Percentiles rank a stretch among this genome's conserved stretches.
Evolutionary conservation across 2,113 vertebrate genomes (phyloP).

Genomic region (Paramormyrops kingsleyae): DNA sequence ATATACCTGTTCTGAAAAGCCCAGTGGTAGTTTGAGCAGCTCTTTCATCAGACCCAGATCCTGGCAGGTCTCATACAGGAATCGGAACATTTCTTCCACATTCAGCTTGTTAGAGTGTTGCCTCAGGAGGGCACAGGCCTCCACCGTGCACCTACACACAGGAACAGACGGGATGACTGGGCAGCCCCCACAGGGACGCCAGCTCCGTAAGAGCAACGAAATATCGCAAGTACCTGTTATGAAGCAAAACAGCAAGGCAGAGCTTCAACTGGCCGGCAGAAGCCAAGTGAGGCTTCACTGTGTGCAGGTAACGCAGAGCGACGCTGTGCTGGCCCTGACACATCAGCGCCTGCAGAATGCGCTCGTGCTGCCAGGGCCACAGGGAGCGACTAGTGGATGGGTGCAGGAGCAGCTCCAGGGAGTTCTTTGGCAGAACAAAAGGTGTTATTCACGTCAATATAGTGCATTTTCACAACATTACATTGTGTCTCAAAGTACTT

Average conservation of each 20-base stretch:
- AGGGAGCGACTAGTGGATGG: conserved; percentile 72
- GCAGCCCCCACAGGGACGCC: background rate
- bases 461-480: background rate
- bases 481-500: background rate
- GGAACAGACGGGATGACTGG: background rate
- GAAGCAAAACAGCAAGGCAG: conserved; percentile 78
- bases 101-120: conserved; percentile 70
- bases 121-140: conserved; percentile 78
- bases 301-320: conserved; percentile 80
- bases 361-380: conserved; percentile 78
- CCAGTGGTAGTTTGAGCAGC: conserved; percentile 81
- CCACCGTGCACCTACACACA: conserved; percentile 68
- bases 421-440: conserved; percentile 59
- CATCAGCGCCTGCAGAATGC: conserved; percentile 81
- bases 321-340: conserved; percentile 73
- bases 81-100: conserved; percentile 68
- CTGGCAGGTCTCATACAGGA: conserved; percentile 79
- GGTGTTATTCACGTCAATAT: background rate
- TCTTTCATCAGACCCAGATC: conserved; percentile 84
- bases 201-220: background rate
- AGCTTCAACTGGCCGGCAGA: conserved; percentile 69
- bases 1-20: conserved; percentile 72
- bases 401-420: conserved; percentile 81
- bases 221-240: conserved; percentile 69
- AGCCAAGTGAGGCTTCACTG: conserved; percentile 68